Percentiles rank a stretch among this genome's conserved stretches.
phyloP scores from a whole-genome alignment of 1,140 invertebrate species.

The Brachionus rubens region DNA sequence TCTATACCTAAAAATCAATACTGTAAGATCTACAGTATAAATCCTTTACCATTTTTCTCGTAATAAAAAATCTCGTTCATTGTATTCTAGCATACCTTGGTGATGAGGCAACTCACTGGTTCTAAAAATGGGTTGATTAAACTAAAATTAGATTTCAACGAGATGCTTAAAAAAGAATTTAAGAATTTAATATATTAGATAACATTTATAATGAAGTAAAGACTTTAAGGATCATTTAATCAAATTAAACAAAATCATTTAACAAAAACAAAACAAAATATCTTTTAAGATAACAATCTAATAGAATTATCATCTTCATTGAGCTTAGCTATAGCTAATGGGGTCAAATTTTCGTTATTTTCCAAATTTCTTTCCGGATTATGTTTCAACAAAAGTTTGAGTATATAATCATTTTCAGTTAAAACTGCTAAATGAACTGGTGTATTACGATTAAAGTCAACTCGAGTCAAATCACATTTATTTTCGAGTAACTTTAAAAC shows the following conservation, averaged over 20 bases:
- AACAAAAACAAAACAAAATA: neutral
- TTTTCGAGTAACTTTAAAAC: conserved; percentile 14
- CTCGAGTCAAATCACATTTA: neutral
- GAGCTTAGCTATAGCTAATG: conserved; percentile 12
- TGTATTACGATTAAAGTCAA: conserved; percentile 10
- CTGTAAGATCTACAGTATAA: too few relatives aligned
- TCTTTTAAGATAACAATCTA: neutral
- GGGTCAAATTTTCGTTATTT: conserved; percentile 30
- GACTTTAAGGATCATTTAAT: too few relatives aligned
- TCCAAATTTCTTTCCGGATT: neutral
- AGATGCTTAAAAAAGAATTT: too few relatives aligned
- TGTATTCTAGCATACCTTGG: too few relatives aligned
- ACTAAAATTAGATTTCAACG: too few relatives aligned
- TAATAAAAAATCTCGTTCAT: too few relatives aligned
- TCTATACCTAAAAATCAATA: too few relatives aligned
- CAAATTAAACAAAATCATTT: neutral
- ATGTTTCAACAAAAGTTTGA: conserved; percentile 4
- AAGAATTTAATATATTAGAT: too few relatives aligned
- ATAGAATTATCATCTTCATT: conserved; percentile 44
- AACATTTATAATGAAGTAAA: too few relatives aligned
- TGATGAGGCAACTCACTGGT: too few relatives aligned
- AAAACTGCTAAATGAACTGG: conserved; percentile 38
- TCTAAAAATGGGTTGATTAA: too few relatives aligned
- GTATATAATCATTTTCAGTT: conserved; percentile 37
- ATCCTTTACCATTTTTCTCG: too few relatives aligned